A percentile compares a stretch with the other conserved stretches of the same genome.
Evolutionary conservation across 2,888 invertebrate species (phyloP).

Genomic region (Chrysomela aeneicollis): DNA sequence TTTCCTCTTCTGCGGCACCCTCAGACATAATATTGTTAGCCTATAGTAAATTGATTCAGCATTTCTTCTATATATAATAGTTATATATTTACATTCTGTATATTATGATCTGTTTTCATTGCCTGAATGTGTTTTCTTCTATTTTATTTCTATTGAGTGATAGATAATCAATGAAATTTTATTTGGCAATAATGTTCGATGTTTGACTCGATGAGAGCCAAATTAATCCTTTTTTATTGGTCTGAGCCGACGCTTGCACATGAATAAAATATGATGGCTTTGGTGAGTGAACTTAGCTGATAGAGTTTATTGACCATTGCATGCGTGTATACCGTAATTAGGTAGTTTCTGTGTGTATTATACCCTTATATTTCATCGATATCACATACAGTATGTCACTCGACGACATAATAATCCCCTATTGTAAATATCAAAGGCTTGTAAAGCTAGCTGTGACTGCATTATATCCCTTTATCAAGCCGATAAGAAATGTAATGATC

Average conservation of each 20-base stretch:
- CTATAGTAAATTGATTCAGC: too few species aligned
- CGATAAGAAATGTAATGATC: not conserved
- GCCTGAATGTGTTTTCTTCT: too few species aligned
- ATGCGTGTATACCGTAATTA: not conserved
- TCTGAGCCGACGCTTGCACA: not conserved
- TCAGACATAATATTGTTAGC: too few species aligned
- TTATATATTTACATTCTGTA: too few species aligned
- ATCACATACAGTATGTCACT: not conserved
- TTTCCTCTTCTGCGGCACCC: too few species aligned
- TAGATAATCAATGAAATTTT: too few species aligned
- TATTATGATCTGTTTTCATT: too few species aligned
- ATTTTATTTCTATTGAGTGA: too few species aligned
- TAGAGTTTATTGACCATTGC: conserved; percentile 4
- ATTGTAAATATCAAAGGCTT: not conserved
- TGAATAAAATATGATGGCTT: conserved; percentile 2
- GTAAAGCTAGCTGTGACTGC: not conserved
- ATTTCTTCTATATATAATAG: too few species aligned
- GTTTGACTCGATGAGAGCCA: not conserved
- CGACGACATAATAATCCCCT: not conserved
- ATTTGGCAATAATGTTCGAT: too few species aligned
- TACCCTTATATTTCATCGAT: not conserved
- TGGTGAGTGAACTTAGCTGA: not conserved
- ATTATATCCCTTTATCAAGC: not conserved
- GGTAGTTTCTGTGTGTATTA: not conserved
- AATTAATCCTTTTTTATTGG: not conserved